Evolutionary conservation across 2,888 invertebrate genomes (phyloP).

Genomic region (Rhagophthalmus giganteus): DNA sequence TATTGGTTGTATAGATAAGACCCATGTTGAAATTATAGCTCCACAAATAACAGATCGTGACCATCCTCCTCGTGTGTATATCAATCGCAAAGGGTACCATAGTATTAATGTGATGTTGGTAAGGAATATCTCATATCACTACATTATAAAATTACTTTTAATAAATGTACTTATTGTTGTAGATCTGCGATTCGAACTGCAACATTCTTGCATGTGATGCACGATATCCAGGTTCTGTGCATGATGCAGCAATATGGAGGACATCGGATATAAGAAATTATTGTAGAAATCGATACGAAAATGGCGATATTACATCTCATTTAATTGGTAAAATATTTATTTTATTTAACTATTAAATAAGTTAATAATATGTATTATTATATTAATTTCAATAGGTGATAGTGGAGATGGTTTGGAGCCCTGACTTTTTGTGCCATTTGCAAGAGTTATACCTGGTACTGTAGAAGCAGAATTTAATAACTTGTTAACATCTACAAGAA

Average conservation of each 20-base stretch:
- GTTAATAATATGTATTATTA: not conserved
- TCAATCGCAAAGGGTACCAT: conserved; percentile 25
- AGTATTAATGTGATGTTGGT: conserved; percentile 21
- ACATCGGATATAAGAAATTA: conserved; percentile 13
- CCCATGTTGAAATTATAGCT: conserved; percentile 20
- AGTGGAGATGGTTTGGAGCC: conserved; percentile 18
- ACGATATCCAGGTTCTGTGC: conserved; percentile 27
- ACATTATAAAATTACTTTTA: not conserved
- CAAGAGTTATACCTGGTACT: too few species aligned
- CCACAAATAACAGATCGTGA: conserved; percentile 12
- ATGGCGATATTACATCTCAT: conserved; percentile 19
- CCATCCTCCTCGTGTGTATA: conserved; percentile 19
- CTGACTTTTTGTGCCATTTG: conserved; percentile 14
- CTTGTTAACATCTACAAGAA: too few species aligned
- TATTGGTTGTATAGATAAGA: conserved; percentile 13
- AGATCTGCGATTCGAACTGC: conserved; percentile 4
- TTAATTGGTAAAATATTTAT: conserved; percentile 7
- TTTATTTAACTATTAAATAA: not conserved
- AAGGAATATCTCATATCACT: not conserved
- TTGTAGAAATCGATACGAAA: conserved; percentile 14
- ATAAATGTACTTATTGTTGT: not conserved
- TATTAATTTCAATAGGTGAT: conserved; percentile 1
- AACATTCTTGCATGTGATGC: conserved; percentile 15
- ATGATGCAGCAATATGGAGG: conserved; percentile 26
- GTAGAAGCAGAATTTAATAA: too few species aligned